phyloP scores from a whole-genome alignment of 2,797 vertebrate species.

The Cottoperca gobio region DNA sequence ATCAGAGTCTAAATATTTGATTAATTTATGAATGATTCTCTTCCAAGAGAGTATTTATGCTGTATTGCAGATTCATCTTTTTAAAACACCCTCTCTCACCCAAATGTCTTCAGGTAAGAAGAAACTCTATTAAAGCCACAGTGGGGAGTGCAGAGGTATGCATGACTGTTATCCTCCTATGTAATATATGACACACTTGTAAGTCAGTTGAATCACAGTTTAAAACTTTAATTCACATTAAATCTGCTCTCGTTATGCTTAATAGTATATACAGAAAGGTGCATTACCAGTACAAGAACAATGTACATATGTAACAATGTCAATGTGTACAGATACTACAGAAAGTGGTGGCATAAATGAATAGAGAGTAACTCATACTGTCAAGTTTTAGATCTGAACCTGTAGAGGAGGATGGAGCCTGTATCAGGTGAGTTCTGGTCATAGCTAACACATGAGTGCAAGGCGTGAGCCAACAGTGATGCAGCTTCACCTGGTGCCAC shows the following conservation, averaged over 20 bases:
- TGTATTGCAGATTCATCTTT: not conserved
- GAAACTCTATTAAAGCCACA: no score
- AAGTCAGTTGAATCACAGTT: conserved; percentile 56
- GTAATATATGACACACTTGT: not conserved
- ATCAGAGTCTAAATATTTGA: no score
- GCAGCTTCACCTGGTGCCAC: conserved; percentile 35
- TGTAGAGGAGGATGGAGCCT: conserved; percentile 18
- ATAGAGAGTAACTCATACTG: conserved; percentile 30
- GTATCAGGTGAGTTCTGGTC: conserved; percentile 23
- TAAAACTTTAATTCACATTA: conserved; percentile 83
- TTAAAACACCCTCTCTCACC: not conserved
- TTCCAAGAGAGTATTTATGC: no score
- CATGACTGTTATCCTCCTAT: not conserved
- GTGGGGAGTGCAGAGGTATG: no score
- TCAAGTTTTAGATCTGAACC: conserved; percentile 38
- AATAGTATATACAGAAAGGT: conserved; percentile 82
- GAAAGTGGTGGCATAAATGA: conserved; percentile 51
- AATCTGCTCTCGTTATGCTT: conserved; percentile 68
- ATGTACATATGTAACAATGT: conserved; percentile 65
- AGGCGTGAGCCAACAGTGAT: conserved; percentile 35
- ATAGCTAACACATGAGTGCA: conserved; percentile 33
- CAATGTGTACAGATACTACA: conserved; percentile 42
- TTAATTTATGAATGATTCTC: no score
- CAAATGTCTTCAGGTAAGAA: not conserved
- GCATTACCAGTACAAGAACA: conserved; percentile 72